Evolutionary conservation across 2,797 vertebrate genomes (phyloP), one percentile per base, ranked within the genome.

Genomic region (Mormyrops boulengeri): DNA sequence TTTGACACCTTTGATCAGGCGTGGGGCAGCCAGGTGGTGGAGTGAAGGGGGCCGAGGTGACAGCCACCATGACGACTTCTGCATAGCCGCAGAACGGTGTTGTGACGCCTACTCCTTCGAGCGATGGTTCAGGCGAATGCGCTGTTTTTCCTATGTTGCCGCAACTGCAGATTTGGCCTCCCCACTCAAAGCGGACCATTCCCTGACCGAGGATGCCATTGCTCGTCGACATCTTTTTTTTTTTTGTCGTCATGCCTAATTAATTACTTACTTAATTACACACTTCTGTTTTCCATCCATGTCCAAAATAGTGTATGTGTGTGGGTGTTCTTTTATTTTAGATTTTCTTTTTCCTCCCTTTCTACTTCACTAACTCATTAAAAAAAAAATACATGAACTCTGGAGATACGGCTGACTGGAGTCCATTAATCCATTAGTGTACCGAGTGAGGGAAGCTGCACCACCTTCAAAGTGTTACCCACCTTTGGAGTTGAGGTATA

Each of bases 221-320:
- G 89, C 89, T 90, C 30, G 89, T 90, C 57, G 91, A 90, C 86
- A 91, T 91, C 49, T 90, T 91, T 91, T 87, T 92, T 55, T 93
- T 88, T 91, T 95, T 93, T 94, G 60, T 52, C 30, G 92, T 93
- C 92, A 93, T 93, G 92, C 91, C 88, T 94, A 94, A 95, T 95
- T 92, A 95, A 94, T 94, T 94, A 93, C 92, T 92, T 93, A 92
- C 89, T 88, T 89, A 92, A 91, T 94, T 91, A 90, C 90, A 90
- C 89, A 87, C 90, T 92, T 90, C 84, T 89, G 90, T 93, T 93
- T 92, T 92, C 89, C 85, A 87, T 89, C 91, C 73, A 89, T 92
- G 91, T 91, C 90, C 60, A 92, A 89, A 93, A 90, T 92, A 77
- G 90, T 92, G 89, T 82, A 89, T 85, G 89, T 91, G 84, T 2